Evolutionary conservation across 2,113 vertebrate genomes (phyloP).

Genomic region (Myotis yumanensis): DNA sequence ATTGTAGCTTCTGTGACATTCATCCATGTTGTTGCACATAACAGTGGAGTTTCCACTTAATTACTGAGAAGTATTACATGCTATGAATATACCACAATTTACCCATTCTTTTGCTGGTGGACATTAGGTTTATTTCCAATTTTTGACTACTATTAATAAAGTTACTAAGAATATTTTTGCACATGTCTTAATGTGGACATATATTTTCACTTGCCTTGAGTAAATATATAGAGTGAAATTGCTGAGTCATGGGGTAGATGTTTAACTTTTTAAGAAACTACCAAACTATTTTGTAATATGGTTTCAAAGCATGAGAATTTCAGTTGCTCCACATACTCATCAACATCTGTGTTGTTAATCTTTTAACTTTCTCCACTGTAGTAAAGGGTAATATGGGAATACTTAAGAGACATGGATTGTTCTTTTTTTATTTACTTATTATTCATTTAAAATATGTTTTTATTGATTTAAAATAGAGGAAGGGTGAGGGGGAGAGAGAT

Average conservation of each 20-base stretch:
- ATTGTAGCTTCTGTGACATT: not conserved
- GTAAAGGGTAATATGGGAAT: not conserved
- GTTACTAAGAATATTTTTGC: not conserved
- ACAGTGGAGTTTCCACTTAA: not conserved
- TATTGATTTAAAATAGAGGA: no score
- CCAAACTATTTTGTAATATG: not conserved
- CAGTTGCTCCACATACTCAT: not conserved
- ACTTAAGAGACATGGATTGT: not conserved
- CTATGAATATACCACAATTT: not conserved
- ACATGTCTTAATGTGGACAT: not conserved
- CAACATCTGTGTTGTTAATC: not conserved
- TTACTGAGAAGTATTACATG: not conserved
- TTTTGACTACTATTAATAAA: not conserved
- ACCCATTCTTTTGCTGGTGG: not conserved
- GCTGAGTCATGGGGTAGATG: not conserved
- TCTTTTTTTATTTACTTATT: no score
- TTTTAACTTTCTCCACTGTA: not conserved
- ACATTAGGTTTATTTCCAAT: not conserved
- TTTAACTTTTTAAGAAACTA: constrained; percentile 25
- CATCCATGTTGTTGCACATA: not conserved
- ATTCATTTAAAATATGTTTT: no score
- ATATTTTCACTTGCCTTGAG: constrained; percentile 11
- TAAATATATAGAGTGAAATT: constrained; percentile 20
- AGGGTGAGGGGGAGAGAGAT: no score
- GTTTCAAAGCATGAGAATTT: not conserved